Conservation (phyloP, 2,113 vertebrate species). For the Phrynosoma blainvillii region DNA sequence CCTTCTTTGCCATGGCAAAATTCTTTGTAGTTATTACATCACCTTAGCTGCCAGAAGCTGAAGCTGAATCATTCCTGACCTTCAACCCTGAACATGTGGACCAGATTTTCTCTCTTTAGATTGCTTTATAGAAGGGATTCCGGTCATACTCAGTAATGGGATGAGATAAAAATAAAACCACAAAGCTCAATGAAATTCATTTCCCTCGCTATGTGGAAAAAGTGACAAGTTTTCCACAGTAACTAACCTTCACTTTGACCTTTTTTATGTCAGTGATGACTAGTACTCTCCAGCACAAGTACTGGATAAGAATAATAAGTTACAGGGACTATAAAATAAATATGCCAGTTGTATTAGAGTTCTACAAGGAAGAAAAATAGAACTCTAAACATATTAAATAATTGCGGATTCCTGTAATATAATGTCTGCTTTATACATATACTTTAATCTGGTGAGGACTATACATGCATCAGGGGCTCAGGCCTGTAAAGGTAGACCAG, state of each 20-base stretch:
- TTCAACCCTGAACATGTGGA: slow-evolving; percentile 68
- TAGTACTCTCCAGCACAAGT: background rate
- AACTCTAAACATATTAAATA: background rate
- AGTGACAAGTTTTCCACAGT: slow-evolving; percentile 24
- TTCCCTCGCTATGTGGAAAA: slow-evolving; percentile 46
- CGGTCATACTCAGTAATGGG: slow-evolving; percentile 30
- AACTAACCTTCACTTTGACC: slow-evolving; percentile 19
- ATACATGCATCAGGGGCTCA: background rate
- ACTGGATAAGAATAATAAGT: slow-evolving; percentile 18
- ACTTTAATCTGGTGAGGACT: too few species aligned
- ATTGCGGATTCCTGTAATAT: background rate
- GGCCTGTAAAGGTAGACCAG: too few species aligned
- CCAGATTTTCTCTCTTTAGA: slow-evolving; percentile 59
- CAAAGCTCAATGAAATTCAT: slow-evolving; percentile 44
- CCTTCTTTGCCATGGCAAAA: slow-evolving; percentile 61
- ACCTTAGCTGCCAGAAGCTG: slow-evolving; percentile 70
- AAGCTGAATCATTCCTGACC: slow-evolving; percentile 65
- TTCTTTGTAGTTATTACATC: slow-evolving; percentile 69
- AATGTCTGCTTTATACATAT: background rate
- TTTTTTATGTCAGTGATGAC: background rate
- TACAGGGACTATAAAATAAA: slow-evolving; percentile 24
- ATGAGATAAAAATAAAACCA: slow-evolving; percentile 59
- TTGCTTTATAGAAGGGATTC: slow-evolving; percentile 60
- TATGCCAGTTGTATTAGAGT: background rate
- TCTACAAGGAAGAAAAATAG: background rate